phyloP scores from a whole-genome alignment of 2,113 vertebrate species.

The Menidia beryllina region DNA sequence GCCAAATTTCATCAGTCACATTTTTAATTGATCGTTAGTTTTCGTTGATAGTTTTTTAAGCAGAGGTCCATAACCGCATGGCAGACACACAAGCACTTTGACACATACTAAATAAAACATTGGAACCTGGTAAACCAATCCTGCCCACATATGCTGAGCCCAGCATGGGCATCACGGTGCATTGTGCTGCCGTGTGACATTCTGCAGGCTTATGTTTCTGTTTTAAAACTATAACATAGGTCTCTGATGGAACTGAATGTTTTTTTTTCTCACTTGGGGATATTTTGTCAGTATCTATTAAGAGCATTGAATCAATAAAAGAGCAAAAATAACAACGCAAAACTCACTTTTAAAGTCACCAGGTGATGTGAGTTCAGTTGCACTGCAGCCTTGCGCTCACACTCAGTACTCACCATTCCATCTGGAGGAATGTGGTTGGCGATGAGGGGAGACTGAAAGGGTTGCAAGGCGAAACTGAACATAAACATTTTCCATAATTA shows the following conservation, averaged over 20 bases:
- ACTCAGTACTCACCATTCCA: conserved; percentile 35
- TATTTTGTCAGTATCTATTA: conserved; percentile 12
- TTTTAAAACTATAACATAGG: conserved; percentile 65
- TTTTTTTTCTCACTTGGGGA: conserved; percentile 34
- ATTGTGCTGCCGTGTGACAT: conserved; percentile 74
- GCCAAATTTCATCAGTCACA: conserved; percentile 56
- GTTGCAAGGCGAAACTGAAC: conserved; percentile 10
- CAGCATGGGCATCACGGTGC: conserved; percentile 59
- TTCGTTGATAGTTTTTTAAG: conserved; percentile 46
- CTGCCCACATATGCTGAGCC: conserved; percentile 75
- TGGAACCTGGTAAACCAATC: conserved; percentile 74
- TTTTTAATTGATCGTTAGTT: conserved; percentile 48
- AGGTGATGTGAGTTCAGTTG: conserved; percentile 49
- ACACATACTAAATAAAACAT: conserved; percentile 80
- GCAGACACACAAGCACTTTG: conserved; percentile 61
- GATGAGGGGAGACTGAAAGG: conserved; percentile 14
- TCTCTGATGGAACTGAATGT: conserved; percentile 10
- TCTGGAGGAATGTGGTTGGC: conserved; percentile 56
- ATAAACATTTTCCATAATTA: conserved; percentile 42
- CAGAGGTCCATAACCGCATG: conserved; percentile 24
- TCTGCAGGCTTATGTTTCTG: conserved; percentile 71
- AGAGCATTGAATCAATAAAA: conserved; percentile 11
- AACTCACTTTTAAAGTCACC: conserved; percentile 28
- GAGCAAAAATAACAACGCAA: neutral
- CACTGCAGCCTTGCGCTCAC: conserved; percentile 47